Conservation (phyloP, 2,113 vertebrate species). For the Callionymus lyra region DNA sequence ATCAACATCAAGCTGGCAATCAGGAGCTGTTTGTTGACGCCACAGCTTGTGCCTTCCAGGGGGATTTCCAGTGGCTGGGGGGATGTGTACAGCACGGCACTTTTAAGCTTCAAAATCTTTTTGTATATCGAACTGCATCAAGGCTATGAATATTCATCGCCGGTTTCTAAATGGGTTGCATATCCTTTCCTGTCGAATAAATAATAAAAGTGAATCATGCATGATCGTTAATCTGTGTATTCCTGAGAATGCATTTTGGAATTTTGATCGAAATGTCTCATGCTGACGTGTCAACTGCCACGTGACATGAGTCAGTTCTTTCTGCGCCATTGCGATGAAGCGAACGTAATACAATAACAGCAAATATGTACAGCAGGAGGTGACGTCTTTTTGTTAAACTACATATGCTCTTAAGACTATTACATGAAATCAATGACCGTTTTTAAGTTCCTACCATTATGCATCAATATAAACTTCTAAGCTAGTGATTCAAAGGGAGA, state of each 20-base stretch:
- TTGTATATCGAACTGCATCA: slow-evolving; percentile 27
- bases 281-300: no score
- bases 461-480: no score
- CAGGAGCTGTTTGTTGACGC: slow-evolving; percentile 44
- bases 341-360: no score
- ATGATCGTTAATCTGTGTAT: neutral
- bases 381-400: no score
- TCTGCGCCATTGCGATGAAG: no score
- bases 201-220: slow-evolving; percentile 8
- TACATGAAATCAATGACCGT: no score
- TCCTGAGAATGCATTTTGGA: slow-evolving; percentile 1
- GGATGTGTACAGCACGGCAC: slow-evolving; percentile 31
- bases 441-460: no score
- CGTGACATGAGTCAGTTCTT: no score
- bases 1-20: slow-evolving; percentile 39
- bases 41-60: slow-evolving; percentile 31
- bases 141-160: slow-evolving; percentile 31
- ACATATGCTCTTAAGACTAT: no score
- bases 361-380: no score
- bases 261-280: neutral
- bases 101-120: slow-evolving; percentile 29
- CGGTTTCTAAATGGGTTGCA: slow-evolving; percentile 16
- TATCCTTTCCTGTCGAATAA: slow-evolving; percentile 4
- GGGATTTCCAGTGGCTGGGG: slow-evolving; percentile 38
- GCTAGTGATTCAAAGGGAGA: no score